Evolutionary conservation across 2,888 invertebrate species (phyloP).

Genomic region (Cheilosia variabilis): DNA sequence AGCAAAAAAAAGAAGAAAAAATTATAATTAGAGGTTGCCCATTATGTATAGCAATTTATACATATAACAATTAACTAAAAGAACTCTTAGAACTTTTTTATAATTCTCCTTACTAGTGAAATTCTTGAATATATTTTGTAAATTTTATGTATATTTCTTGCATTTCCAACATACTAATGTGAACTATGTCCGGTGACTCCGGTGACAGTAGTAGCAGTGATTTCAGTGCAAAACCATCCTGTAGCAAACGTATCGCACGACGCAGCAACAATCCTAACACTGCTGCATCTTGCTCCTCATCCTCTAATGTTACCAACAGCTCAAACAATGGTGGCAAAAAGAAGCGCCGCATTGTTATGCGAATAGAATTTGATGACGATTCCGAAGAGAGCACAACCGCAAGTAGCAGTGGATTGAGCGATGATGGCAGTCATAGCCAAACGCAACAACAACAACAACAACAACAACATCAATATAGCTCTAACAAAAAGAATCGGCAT

Average conservation of each 20-base stretch:
- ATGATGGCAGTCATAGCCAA: constrained; percentile 68
- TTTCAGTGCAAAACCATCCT: constrained; percentile 77
- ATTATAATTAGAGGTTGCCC: constrained; percentile 42
- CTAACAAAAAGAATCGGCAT: constrained; percentile 79
- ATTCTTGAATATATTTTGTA: constrained; percentile 49
- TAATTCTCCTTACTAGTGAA: constrained; percentile 46
- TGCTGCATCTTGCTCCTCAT: constrained; percentile 22
- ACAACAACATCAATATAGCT: constrained; percentile 77
- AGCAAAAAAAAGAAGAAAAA: constrained; percentile 54
- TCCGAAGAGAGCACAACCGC: constrained; percentile 76
- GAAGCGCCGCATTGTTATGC: constrained; percentile 82
- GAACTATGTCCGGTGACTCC: constrained; percentile 78
- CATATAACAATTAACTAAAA: constrained; percentile 55
- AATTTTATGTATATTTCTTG: constrained; percentile 75
- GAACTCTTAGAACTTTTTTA: constrained; percentile 54
- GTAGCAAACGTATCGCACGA: constrained; percentile 75
- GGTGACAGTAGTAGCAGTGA: constrained; percentile 78
- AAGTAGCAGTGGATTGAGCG: constrained; percentile 68
- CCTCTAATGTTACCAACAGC: not conserved
- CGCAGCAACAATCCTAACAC: constrained; percentile 37
- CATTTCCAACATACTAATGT: constrained; percentile 76
- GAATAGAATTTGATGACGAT: constrained; percentile 82
- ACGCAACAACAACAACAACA: constrained; percentile 72
- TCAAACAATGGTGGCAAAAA: constrained; percentile 53
- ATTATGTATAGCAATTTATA: constrained; percentile 42